Evolutionary conservation across 2,888 invertebrate genomes (phyloP), one percentile per base, ranked within the genome.

Genomic region (Artemia sinica): DNA sequence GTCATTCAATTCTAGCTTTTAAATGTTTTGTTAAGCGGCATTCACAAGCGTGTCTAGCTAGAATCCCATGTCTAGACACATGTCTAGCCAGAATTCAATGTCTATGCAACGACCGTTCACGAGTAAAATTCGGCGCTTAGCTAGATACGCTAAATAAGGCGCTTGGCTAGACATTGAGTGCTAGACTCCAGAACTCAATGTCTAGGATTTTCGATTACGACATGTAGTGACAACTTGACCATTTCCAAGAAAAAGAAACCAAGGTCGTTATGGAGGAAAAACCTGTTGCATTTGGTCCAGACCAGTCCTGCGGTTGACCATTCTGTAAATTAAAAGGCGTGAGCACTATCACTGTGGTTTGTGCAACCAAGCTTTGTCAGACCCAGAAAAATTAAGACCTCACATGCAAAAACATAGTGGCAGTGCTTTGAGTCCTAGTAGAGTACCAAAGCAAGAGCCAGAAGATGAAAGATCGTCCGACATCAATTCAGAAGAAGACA

Each of bases 281-380:
- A 50, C 73, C 73, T 74, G 82, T 81, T 0, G 77, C 83, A 49
- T 86, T 84, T 75, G 84, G 84, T 0, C 84, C 84, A 0, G 84
- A 85, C 72, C 79, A 82, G 70, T 83, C 84, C 68, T 89, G 89
- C 77, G 85, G 86, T 68, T 80, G 87, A 28, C 87, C 88, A 7
- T 88, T 88, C 76, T 89, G 89, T 78, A 89, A 88, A 76, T 80
- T 88, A 73, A 88, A 77, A 81, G 86, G 71, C 85, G 86, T 75
- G 84, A 85, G 72, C 88, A 89, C 75, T 87, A 85, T 75, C 89
- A 89, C 75, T 89, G 89, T 77, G 84, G 85, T 75, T 83, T 86
- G 67, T 89, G 89, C 78, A 87, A 87, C 77, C 88, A 88, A 80
- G 86, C 86, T 0, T 87, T 86, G 76, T 85, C 86, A n/a, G 86